These are phyloP conservation scores for Kuschelorhynchus macadamiae DNA, from an alignment of 2,888 invertebrate genomes.

Conservation along the genomic window DNA sequence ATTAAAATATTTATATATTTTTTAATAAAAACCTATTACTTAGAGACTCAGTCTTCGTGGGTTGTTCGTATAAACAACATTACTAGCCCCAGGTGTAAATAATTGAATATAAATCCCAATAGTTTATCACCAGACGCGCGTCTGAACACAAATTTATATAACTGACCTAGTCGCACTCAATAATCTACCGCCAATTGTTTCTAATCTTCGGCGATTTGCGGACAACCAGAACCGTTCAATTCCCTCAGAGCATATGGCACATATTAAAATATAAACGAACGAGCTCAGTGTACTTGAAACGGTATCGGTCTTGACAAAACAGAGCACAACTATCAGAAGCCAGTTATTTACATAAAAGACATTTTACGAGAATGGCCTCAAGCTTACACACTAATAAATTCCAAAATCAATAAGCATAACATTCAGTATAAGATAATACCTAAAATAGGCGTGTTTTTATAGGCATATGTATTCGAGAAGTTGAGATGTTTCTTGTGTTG, in stretches of 20 bases:
- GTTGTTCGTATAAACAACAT: too few relatives aligned
- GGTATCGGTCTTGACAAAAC: slow-evolving; percentile 11
- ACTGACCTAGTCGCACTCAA: too few relatives aligned
- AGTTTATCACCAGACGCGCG: too few relatives aligned
- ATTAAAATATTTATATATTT: too few relatives aligned
- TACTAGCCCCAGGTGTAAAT: neutral
- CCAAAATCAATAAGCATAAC: slow-evolving; percentile 25
- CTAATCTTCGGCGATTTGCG: too few relatives aligned
- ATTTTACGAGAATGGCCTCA: slow-evolving; percentile 17
- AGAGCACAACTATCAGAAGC: slow-evolving; percentile 13
- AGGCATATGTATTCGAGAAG: slow-evolving; percentile 2
- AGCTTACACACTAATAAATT: slow-evolving; percentile 16
- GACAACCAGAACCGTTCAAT: too few relatives aligned
- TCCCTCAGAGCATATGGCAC: neutral
- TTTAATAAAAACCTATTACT: too few relatives aligned
- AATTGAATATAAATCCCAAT: neutral
- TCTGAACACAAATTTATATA: too few relatives aligned
- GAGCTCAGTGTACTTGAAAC: neutral
- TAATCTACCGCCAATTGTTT: too few relatives aligned
- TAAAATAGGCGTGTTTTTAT: slow-evolving; percentile 21
- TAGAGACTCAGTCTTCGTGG: too few relatives aligned
- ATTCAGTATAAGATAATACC: slow-evolving; percentile 13
- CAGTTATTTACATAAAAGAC: slow-evolving; percentile 17
- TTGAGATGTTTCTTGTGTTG: too few relatives aligned
- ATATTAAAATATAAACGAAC: slow-evolving; percentile 1